Conservation (phyloP, 2,797 vertebrate genomes). For the Gobio occitaniae region DNA sequence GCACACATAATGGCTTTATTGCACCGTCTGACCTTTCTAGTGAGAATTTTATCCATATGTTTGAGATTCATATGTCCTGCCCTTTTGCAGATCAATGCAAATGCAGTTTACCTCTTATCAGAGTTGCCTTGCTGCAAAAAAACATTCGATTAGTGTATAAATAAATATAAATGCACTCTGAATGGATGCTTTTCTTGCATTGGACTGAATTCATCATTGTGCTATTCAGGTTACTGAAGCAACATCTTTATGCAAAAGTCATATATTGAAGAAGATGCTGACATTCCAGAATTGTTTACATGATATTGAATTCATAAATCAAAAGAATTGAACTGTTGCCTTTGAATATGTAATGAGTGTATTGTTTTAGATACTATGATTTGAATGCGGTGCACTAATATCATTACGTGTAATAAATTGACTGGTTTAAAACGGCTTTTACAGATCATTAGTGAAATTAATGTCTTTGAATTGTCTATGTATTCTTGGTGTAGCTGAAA, state of each 20-base stretch:
- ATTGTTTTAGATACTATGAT: conserved; percentile 5
- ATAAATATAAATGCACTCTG: conserved; percentile 31
- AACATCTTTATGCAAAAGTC: not conserved
- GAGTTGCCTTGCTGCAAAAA: conserved; percentile 23
- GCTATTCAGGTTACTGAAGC: conserved; percentile 6
- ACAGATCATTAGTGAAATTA: not conserved
- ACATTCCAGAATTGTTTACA: conserved; percentile 48
- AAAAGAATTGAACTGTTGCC: conserved; percentile 12
- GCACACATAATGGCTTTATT: conserved; percentile 28
- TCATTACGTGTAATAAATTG: not conserved
- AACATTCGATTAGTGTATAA: not conserved
- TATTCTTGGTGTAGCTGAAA: not conserved
- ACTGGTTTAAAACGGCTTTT: conserved; percentile 27
- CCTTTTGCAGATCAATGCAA: conserved; percentile 36
- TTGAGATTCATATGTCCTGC: conserved; percentile 12
- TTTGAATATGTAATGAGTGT: conserved; percentile 26
- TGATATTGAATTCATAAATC: conserved; percentile 22
- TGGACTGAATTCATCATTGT: not conserved
- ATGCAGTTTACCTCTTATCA: conserved; percentile 25
- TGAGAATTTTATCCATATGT: conserved; percentile 8
- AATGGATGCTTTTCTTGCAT: not conserved
- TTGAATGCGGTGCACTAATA: conserved; percentile 23
- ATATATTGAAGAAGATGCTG: conserved; percentile 14
- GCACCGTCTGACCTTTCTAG: conserved; percentile 35
- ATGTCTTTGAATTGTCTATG: conserved; percentile 3